Base-by-base conservation (phyloP, 2,113 vertebrate genomes). In the Petromus typicus region DNA sequence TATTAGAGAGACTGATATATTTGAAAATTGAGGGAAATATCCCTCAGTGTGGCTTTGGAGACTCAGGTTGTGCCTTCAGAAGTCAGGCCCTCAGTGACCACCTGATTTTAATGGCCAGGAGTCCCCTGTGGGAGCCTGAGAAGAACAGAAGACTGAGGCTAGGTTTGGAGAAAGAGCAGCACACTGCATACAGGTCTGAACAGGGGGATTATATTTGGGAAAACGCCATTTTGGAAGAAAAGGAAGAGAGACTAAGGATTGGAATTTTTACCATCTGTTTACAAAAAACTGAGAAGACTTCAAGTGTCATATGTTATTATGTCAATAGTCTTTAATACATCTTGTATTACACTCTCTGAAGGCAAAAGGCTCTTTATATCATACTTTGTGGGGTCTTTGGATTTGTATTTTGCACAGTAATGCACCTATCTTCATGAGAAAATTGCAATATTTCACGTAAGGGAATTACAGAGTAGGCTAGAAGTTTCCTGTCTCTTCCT, bases 391-490 rank as follows among this genome's bases (percentile, higher is more conserved):
- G 96, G 86, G 96, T 97, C 83, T 95, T 83, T 95, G 94, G 59
- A 86, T 96, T 98, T 98, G 87, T 89, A 69, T 90, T 97, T 96
- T 86, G 78, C 56, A 93, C 88, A 61, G 75, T 66, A 69, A 97
- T 71, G 2, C 0, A 0, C 82, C 94, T 48, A 93, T 97, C 51
- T 97, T 95, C 63, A 80, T 83, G 14, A 32, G 25, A 34, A 51
- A 56, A 61, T 57, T 97, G 40, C 18, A 76, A 82, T 86, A 37
- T 94, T 96, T 90, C 81, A 66, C 78, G 18, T 81, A 87, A 79
- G 69, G 79, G 32, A 87, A 43, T 95, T 85, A 84, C 86, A 96
- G 94, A 97, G 43, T 37, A 71, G 95, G 4, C 82, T 97, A n/a
- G 82, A 93, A 94, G 43, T 51, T 80, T 93, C 48, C 86, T 23